A percentile compares a stretch with the other conserved stretches of the same genome.
phyloP scores from a whole-genome alignment of 1,140 invertebrate species.

The Drosophila guanche region DNA sequence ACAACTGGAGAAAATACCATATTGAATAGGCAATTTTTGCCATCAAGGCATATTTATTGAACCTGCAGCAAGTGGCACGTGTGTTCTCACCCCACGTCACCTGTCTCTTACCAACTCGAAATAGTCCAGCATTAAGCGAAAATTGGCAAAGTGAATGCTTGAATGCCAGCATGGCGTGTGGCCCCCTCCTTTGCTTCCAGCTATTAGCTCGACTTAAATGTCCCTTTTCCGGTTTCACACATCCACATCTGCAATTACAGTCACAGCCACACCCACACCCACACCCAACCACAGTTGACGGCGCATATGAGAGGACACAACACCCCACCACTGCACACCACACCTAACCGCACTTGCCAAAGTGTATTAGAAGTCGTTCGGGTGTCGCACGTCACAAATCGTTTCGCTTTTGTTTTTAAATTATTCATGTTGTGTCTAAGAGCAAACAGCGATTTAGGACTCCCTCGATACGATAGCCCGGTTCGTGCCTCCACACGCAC shows the following conservation, averaged over 20 bases:
- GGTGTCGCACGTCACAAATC: conserved; percentile 40
- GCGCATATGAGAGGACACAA: too few species aligned
- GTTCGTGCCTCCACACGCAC: conserved; percentile 47
- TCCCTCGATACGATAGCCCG: conserved; percentile 22
- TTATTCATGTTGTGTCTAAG: conserved; percentile 69
- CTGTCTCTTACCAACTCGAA: conserved; percentile 27
- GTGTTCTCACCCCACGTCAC: conserved; percentile 23
- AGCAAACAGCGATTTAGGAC: conserved; percentile 64
- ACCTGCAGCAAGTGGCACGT: conserved; percentile 33
- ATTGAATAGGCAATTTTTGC: conserved; percentile 47
- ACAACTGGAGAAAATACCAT: conserved; percentile 17
- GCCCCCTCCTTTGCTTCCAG: conserved; percentile 13
- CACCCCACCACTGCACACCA: background rate
- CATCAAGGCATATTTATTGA: conserved; percentile 55
- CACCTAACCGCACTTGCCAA: conserved; percentile 22
- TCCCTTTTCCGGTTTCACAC: conserved; percentile 14
- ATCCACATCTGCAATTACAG: conserved; percentile 47
- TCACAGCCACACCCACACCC: conserved; percentile 2
- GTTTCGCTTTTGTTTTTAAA: conserved; percentile 55
- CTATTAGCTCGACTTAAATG: conserved; percentile 33
- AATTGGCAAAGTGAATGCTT: conserved; percentile 52
- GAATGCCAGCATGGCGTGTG: conserved; percentile 14
- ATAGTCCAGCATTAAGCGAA: conserved; percentile 46
- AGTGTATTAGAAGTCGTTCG: conserved; percentile 33
- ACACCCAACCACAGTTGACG: conserved; percentile 3